Evolutionary conservation across 1,140 invertebrate genomes (phyloP), one percentile per base, ranked within the genome.

Genomic region (Thrips palmi): DNA sequence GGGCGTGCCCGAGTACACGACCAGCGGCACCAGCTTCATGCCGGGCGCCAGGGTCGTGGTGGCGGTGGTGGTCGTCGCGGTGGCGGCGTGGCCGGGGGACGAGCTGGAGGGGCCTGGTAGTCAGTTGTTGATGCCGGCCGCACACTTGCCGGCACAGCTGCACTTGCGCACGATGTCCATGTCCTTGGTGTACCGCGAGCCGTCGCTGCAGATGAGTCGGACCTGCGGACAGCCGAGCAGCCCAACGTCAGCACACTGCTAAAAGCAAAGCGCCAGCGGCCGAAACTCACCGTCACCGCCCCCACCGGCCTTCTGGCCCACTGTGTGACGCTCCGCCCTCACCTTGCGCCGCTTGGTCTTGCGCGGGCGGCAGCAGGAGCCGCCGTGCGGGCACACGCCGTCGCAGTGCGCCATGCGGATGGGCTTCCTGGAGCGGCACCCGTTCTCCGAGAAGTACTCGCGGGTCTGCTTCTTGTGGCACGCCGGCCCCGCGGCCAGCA

Each of bases 161-260:
- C 81, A 97, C 60, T 93, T 94, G 51, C 89, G 75, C 53, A 97
- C 84, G 52, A 97, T 83, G 53, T 94, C 86, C 50, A 97, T 76
- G 54, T 93, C 83, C 68, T 91, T 89, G 53, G 86, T 85, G 67
- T 88, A 93, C 33, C 82, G 77, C 39, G 77, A 82, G 33, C 89
- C 88, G 57, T 96, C 79, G 46, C 74, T 71, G 63, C 92, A 97
- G 50, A 89, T 77, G 41, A 96, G 69, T 44, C 87, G 80, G n/a
- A n/a, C n/a, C n/a, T n/a, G n/a, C n/a, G n/a, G n/a, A n/a, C n/a
- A n/a, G n/a, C n/a, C 7, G n/a, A n/a, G n/a, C n/a, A n/a, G n/a
- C 8, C 12, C 33, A 10, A 40, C 17, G 22, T 21, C 11, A 19
- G 5, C 28, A 31, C 22, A 24, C 11, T 3, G 22, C 20, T n/a